Evolutionary conservation across 2,888 invertebrate genomes (phyloP).

Genomic region (Dryobota labecula): DNA sequence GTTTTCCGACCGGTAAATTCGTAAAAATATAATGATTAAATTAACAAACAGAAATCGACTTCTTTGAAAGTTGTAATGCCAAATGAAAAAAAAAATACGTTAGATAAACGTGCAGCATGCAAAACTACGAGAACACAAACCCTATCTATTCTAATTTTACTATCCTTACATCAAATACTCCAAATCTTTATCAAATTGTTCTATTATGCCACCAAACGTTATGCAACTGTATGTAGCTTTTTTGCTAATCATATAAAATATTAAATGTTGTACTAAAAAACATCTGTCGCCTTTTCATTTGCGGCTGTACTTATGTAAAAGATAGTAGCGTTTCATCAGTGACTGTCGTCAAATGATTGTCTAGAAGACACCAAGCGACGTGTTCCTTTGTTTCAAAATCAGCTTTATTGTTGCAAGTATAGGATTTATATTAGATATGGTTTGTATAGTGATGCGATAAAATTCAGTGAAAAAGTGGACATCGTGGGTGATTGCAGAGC

Average conservation of each 20-base stretch:
- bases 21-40: slow-evolving; percentile 23
- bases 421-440: slow-evolving; percentile 28
- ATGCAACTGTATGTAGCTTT: slow-evolving; percentile 29
- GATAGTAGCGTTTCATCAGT: slow-evolving; percentile 41
- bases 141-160: slow-evolving; percentile 44
- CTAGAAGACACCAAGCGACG: slow-evolving; percentile 22
- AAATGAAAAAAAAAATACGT: slow-evolving; percentile 13
- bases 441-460: slow-evolving; percentile 47
- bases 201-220: slow-evolving; percentile 24
- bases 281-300: slow-evolving; percentile 55
- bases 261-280: slow-evolving; percentile 37
- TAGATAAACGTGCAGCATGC: slow-evolving; percentile 54
- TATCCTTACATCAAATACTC: slow-evolving; percentile 29
- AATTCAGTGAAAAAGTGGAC: slow-evolving; percentile 67
- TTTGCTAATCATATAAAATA: slow-evolving; percentile 30
- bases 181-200: slow-evolving; percentile 24
- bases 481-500: slow-evolving; percentile 66
- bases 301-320: slow-evolving; percentile 41
- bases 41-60: slow-evolving; percentile 10
- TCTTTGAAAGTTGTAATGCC: slow-evolving; percentile 20
- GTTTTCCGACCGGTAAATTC: slow-evolving; percentile 33
- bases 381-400: slow-evolving; percentile 15
- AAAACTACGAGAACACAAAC: slow-evolving; percentile 46
- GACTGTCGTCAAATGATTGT: slow-evolving; percentile 34
- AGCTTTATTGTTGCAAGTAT: slow-evolving; percentile 24